Conservation (phyloP, 2,113 vertebrate species). For the Melanocharis versteri region DNA sequence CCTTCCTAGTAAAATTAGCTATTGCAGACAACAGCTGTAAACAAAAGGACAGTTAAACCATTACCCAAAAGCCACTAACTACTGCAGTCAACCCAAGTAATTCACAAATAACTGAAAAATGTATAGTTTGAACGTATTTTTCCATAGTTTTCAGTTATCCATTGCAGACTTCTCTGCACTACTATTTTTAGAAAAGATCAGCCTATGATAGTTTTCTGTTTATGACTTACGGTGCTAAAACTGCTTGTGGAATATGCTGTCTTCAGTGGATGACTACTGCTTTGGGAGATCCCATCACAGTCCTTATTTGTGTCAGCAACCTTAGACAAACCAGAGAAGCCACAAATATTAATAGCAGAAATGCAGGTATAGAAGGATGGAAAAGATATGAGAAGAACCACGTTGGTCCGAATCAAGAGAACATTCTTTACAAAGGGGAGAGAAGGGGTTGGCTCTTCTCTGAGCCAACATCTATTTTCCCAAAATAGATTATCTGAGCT, state of each 20-base stretch:
- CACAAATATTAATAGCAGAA: background rate
- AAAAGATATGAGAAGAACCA: background rate
- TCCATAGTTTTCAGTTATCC: background rate
- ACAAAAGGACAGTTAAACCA: background rate
- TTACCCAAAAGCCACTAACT: background rate
- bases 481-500: background rate
- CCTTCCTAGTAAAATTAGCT: background rate
- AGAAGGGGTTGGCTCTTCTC: background rate
- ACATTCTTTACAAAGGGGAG: background rate
- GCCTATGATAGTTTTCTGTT: background rate
- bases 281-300: background rate
- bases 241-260: background rate
- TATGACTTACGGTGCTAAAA: background rate
- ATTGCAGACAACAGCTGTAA: background rate
- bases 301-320: background rate
- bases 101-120: background rate
- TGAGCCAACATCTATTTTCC: background rate
- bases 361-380: background rate
- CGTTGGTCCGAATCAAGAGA: background rate
- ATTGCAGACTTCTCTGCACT: background rate
- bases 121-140: background rate
- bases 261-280: background rate
- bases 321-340: background rate
- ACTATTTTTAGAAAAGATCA: background rate
- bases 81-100: background rate